These are phyloP conservation scores for Prionace glauca DNA, from an alignment of 2,797 vertebrate genomes.

Conservation along the genomic window DNA sequence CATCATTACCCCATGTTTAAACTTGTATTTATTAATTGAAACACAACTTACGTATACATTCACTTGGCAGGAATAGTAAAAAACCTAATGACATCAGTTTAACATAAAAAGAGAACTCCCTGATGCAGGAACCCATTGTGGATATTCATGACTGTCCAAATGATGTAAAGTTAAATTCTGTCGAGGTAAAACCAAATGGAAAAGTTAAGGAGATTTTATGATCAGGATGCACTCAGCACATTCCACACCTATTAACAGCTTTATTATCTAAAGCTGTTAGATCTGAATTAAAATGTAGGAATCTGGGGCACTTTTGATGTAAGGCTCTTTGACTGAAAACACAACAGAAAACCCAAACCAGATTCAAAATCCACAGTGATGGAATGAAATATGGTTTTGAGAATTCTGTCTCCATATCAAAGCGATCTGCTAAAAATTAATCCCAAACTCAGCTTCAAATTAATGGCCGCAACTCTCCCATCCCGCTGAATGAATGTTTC, in stretches of 20 bases:
- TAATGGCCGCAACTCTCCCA: not conserved
- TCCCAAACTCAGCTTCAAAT: not conserved
- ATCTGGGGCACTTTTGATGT: not conserved
- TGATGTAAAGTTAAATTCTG: not conserved
- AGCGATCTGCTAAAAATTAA: not conserved
- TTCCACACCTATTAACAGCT: not conserved
- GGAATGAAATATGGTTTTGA: not conserved
- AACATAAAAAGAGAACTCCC: not conserved
- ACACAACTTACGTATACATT: not conserved
- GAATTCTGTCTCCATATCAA: not conserved
- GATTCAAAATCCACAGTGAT: not conserved
- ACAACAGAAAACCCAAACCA: not conserved
- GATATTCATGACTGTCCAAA: not conserved
- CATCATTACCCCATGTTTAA: not conserved
- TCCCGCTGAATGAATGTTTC: no score
- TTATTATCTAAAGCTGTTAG: slow-evolving; percentile 6
- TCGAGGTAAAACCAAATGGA: not conserved
- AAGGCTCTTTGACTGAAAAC: not conserved
- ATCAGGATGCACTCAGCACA: not conserved
- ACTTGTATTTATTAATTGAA: not conserved
- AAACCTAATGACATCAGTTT: not conserved
- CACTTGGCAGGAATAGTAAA: not conserved
- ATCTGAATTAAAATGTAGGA: not conserved
- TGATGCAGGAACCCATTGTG: not conserved
- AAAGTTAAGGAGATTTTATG: not conserved